Evolutionary conservation across 2,888 invertebrate genomes (phyloP), one percentile per base, ranked within the genome.

Genomic region (Nemapogon koenigi): DNA sequence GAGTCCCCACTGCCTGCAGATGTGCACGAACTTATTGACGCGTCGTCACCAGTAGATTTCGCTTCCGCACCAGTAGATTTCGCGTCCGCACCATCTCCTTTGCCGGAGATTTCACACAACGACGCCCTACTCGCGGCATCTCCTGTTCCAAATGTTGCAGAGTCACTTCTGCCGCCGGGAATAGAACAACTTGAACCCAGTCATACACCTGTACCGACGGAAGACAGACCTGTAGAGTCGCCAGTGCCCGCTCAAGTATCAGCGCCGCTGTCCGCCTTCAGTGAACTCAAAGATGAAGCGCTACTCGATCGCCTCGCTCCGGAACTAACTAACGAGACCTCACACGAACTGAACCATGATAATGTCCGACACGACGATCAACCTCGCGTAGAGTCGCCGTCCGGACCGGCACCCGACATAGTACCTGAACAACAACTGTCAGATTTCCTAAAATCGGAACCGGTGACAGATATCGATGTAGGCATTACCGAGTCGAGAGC

Each of bases 381-480:
- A 15, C 16, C 32, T 8, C 11, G 26, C 13, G 22, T 13, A 13
- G 41, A 28, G 4, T 16, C 16, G 8, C 28, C 43, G 16, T 47
- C 53, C 36, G 66, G 55, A 16, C 60, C 61, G 40, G 56, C 72
- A 6, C 71, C 75, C 38, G 73, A 75, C 45, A 55, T 73, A 8
- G 61, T 71, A 26, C 63, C 71, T 14, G 67, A 65, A 15, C 57
- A 59, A 44, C 57, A 54, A 17, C 42, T 16, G 43, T 10, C 19
- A n/a, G 13, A 27, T n/a, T 45, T 33, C 42, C 27, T 35, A 50
- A 16, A 15, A 58, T 47, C 55, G 38, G 72, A 68, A 38, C 62
- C 69, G 46, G 64, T 72, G 46, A 72, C 73, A 27, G 73, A 73
- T 43, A 58, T 72, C 40, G 73, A 73, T 44, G 65, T 68, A 30